Evolutionary conservation across 2,888 invertebrate genomes (phyloP), one percentile per base, ranked within the genome.

Genomic region (Strigamia transsilvanica): DNA sequence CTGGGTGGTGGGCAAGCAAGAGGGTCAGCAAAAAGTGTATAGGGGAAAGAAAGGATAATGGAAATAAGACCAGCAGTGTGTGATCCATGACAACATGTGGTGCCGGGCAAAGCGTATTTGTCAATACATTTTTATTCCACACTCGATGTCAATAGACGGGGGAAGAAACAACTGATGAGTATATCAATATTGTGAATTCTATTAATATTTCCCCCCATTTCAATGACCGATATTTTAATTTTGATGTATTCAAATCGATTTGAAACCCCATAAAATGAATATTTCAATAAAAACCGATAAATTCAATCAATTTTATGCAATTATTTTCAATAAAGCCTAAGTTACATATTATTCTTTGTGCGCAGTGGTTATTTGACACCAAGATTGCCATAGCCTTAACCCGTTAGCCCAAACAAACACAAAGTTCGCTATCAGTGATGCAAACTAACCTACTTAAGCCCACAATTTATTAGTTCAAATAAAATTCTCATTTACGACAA

Each of bases 51-150:
- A 73, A 73, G 32, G 73, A 73, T 73, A 73, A 73, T 73, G 73
- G 73, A 73, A 73, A 73, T 73, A 21, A 32, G 73, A 27, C 73
- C 73, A 73, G 32, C 73, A 73, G 73, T 73, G 73, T 27, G 73
- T 73, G 73, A 73, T 73, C 73, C 73, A 73, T 73, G 73, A 73
- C 73, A 73, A 73, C 73, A 73, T 73, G 73, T 73, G 73, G 73
- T 32, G 73, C 73, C n/a, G 73, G 73, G 27, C 32, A 73, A 32
- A 18, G 32, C 32, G 73, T 73, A 73, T 73, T 32, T 73, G 73
- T 73, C 73, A 73, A 73, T 73, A 27, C 15, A 5, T 32, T 32
- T 73, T 73, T 73, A 6, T 38, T 32, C 32, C 13, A 9, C 2
- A 6, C 10, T 32, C 32, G 2, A 9, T 13, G 2, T 73, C 73